phyloP scores from a whole-genome alignment of 2,888 invertebrate genomes.

The Sinelater perroti region DNA sequence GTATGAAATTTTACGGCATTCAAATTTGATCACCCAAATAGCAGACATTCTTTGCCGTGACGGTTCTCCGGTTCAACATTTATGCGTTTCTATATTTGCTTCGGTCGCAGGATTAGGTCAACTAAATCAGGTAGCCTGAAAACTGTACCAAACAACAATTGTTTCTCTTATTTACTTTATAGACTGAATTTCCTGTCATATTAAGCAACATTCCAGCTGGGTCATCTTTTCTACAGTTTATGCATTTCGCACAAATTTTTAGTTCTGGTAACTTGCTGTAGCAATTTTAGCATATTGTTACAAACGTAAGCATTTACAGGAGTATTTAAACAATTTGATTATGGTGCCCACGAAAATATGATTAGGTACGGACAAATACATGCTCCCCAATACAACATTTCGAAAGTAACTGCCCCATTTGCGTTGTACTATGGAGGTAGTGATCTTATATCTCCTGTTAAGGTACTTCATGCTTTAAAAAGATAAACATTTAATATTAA shows the following conservation, averaged over 20 bases:
- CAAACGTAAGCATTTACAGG: too few relatives aligned
- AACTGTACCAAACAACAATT: too few relatives aligned
- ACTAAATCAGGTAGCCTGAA: constrained; percentile 64
- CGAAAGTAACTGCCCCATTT: constrained; percentile 61
- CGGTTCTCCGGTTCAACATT: constrained; percentile 1
- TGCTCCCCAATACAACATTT: constrained; percentile 59
- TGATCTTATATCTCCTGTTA: constrained; percentile 65
- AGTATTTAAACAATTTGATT: constrained; percentile 38
- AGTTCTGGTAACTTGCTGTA: constrained; percentile 56
- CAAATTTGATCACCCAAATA: background rate
- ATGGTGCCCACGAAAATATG: constrained; percentile 41
- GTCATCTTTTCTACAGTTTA: constrained; percentile 62
- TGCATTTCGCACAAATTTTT: constrained; percentile 64
- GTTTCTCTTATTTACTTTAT: constrained; percentile 4
- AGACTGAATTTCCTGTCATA: constrained; percentile 32
- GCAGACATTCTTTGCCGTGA: constrained; percentile 19
- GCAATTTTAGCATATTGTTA: background rate
- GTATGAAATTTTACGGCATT: constrained; percentile 11
- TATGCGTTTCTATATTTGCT: constrained; percentile 15
- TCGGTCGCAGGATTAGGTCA: constrained; percentile 38
- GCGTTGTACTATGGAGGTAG: constrained; percentile 64
- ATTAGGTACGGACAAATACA: constrained; percentile 36
- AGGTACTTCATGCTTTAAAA: too few relatives aligned
- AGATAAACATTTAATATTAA: too few relatives aligned
- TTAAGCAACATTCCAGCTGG: constrained; percentile 46